Evolutionary conservation across 2,113 vertebrate species (phyloP).

Genomic region (Calidris pugnax): DNA sequence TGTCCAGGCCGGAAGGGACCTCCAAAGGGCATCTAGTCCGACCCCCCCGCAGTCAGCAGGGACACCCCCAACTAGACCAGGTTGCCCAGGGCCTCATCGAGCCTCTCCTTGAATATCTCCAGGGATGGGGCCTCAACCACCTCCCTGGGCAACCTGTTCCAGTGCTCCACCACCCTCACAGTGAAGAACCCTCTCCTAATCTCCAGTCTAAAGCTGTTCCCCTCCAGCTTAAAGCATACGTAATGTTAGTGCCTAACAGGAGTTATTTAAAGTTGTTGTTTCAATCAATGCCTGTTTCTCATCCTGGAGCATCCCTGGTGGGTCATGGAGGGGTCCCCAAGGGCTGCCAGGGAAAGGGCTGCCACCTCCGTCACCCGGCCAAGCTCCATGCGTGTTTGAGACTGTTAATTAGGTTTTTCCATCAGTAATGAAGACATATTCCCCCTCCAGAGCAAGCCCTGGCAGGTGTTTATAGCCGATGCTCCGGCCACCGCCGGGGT

Average conservation of each 20-base stretch:
- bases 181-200: too few species aligned
- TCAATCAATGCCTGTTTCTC: not conserved
- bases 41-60: too few species aligned
- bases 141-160: too few species aligned
- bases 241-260: not conserved
- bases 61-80: too few species aligned
- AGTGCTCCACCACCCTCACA: too few species aligned
- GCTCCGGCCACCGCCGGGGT: fast-evolving
- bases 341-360: not conserved
- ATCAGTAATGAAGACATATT: not conserved
- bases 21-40: too few species aligned
- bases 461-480: not conserved
- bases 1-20: too few species aligned
- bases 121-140: too few species aligned
- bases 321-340: not conserved
- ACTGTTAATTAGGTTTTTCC: not conserved
- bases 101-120: too few species aligned
- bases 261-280: not conserved
- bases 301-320: fast-evolving
- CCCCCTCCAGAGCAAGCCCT: not conserved
- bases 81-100: too few species aligned
- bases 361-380: fast-evolving
- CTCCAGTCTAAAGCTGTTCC: too few species aligned
- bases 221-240: too few species aligned
- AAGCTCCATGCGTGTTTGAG: not conserved